Conservation (phyloP, 2,888 invertebrate genomes). For the Machimus atricapillus region DNA sequence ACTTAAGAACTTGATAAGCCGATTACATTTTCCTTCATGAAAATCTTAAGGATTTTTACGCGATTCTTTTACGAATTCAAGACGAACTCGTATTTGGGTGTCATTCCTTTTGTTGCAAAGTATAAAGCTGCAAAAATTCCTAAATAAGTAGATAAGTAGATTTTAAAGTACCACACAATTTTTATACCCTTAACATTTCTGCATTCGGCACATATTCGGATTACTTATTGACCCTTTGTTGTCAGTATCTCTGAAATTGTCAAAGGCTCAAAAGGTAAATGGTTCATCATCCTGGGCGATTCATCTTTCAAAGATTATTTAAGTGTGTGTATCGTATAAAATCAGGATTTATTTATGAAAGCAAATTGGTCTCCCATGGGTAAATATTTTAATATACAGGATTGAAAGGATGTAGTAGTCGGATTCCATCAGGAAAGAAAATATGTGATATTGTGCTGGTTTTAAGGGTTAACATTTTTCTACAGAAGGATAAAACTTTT, state of each 20-base stretch:
- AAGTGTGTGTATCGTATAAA: background rate
- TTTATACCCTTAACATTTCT: background rate
- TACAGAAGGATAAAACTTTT: background rate
- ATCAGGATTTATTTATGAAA: background rate
- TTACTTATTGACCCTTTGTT: background rate
- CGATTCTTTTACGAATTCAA: background rate
- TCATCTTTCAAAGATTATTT: background rate
- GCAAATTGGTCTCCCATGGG: background rate
- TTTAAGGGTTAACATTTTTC: background rate
- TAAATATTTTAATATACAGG: background rate
- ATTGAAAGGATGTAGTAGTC: background rate
- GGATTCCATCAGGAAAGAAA: too few species aligned
- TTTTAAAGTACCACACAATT: background rate
- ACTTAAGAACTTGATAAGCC: background rate
- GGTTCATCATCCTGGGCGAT: background rate
- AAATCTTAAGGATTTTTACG: background rate
- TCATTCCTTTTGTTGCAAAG: background rate
- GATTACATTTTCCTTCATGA: background rate
- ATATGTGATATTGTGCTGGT: too few species aligned
- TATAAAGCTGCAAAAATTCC: background rate
- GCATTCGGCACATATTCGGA: background rate
- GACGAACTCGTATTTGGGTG: background rate
- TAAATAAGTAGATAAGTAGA: background rate
- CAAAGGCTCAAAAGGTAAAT: background rate
- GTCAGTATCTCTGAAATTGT: background rate